Base-by-base conservation (phyloP, 2,888 invertebrate genomes). In the Esperia sulphurella region DNA sequence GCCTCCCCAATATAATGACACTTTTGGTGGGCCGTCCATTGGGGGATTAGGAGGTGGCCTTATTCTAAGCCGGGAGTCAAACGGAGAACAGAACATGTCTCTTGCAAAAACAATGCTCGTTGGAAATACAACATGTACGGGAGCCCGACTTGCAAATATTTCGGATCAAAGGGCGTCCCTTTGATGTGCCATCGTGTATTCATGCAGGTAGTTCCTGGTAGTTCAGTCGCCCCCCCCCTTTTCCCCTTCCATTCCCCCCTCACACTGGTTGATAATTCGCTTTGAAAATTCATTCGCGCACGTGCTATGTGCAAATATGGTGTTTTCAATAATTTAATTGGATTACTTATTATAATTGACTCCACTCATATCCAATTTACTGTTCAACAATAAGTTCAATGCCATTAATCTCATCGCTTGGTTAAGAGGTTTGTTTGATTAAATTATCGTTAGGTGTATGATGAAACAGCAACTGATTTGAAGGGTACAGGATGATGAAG, bases 241-340 rank as follows among this genome's bases (percentile, higher is more conserved):
- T 38, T 45, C 21, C 21, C 21, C 21, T 5, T 21, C 2, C 21
- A 21, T n/a, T n/a, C n/a, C n/a, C n/a, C n/a, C n/a, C n/a, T n/a
- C n/a, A n/a, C n/a, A n/a, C n/a, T n/a, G n/a, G n/a, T n/a, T n/a
- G 55, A 58, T 58, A 54, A 63, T 63, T 57, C 55, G 47, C 61
- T 62, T 55, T 54, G 57, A 9, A 30, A 30, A 30, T 8, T 30
- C 30, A 30, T 8, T 10, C 4, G 31, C 8, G 31, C 3, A 9
- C 31, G 31, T 31, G 8, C 31, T 2, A 21, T 21, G 2, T 21
- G 21, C 21, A 21, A 21, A 21, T 21, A 5, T 21, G 21, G 21
- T 21, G 21, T 21, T 21, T 21, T 21, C 21, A 31, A 31, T 31
- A 2, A 31, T 8, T 31, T 8, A 9, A 31, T 31, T 2, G 31